A percentile compares a stretch with the other conserved stretches of the same genome.
These are phyloP conservation scores for Enhydra lutris DNA, from an alignment of 2,113 vertebrate species.

Conservation along the genomic window DNA sequence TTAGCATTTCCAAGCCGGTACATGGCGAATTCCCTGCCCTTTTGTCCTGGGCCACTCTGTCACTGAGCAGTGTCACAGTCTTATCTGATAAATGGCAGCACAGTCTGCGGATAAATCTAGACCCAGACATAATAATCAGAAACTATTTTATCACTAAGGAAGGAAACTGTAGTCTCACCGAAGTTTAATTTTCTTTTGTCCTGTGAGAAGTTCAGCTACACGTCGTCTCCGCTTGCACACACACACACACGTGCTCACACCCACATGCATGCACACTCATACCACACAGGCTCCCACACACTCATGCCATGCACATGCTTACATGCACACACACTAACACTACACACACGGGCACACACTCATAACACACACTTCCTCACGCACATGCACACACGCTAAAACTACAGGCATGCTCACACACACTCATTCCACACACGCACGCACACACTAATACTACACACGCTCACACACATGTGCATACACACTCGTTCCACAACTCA, in stretches of 20 bases:
- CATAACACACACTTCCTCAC: too few relatives aligned
- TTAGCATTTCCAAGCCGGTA: background rate
- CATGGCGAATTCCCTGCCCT: background rate
- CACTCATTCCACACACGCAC: too few relatives aligned
- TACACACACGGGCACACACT: too few relatives aligned
- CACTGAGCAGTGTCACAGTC: background rate
- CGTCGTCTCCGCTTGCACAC: rapidly evolving
- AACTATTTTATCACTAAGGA: background rate
- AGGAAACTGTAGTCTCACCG: background rate
- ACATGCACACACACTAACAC: too few relatives aligned
- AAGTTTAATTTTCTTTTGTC: background rate
- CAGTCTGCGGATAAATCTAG: conserved; percentile 31
- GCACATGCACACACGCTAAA: too few relatives aligned
- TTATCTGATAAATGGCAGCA: conserved; percentile 32
- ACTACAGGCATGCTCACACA: background rate
- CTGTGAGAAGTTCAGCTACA: rapidly evolving
- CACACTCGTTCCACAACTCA: too few relatives aligned
- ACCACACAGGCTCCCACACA: rapidly evolving
- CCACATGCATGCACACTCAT: background rate
- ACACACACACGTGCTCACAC: background rate
- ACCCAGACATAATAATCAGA: background rate
- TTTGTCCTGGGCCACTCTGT: background rate
- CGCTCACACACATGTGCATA: rapidly evolving
- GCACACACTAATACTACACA: too few relatives aligned
- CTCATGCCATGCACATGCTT: rapidly evolving